Conservation (phyloP, 1,140 invertebrate species). For the Brachionus sp. region DNA sequence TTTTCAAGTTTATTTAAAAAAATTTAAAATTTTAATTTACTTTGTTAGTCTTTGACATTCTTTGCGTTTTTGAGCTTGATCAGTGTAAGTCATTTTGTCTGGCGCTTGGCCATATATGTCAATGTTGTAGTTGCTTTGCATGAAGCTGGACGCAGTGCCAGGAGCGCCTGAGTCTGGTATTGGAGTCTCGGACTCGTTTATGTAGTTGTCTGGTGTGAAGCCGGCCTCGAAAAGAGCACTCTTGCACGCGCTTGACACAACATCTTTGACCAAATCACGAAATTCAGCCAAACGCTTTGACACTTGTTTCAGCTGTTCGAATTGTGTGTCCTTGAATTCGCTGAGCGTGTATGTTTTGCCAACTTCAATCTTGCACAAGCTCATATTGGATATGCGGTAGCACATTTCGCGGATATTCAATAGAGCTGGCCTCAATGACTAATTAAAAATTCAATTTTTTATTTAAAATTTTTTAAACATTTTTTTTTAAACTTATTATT, state of each 20-base stretch:
- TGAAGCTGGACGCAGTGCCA: slow-evolving; percentile 25
- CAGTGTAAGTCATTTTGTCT: slow-evolving; percentile 71
- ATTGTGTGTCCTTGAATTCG: slow-evolving; percentile 48
- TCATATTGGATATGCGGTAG: slow-evolving; percentile 61
- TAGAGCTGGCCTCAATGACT: slow-evolving; percentile 68
- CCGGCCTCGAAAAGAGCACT: slow-evolving; percentile 70
- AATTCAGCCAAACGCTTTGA: slow-evolving; percentile 64
- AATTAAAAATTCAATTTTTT: slow-evolving; percentile 24
- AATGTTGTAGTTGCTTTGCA: slow-evolving; percentile 49
- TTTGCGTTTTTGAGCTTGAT: slow-evolving; percentile 73
- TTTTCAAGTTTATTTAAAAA: background rate
- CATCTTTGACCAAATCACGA: slow-evolving; percentile 64
- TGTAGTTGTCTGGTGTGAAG: slow-evolving; percentile 67
- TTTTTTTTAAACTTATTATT: slow-evolving; percentile 46
- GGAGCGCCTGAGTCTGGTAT: background rate
- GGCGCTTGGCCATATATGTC: slow-evolving; percentile 62
- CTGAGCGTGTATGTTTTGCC: slow-evolving; percentile 63
- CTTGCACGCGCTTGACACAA: slow-evolving; percentile 69
- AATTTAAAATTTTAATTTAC: slow-evolving; percentile 57
- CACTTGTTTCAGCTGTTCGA: slow-evolving; percentile 58
- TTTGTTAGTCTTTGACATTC: slow-evolving; percentile 69
- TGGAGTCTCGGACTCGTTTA: slow-evolving; percentile 53
- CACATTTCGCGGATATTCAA: slow-evolving; percentile 70
- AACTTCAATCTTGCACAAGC: slow-evolving; percentile 59
- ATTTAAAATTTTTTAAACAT: background rate